phyloP scores from a whole-genome alignment of 2,888 invertebrate species.

The Dendrolimus houi region DNA sequence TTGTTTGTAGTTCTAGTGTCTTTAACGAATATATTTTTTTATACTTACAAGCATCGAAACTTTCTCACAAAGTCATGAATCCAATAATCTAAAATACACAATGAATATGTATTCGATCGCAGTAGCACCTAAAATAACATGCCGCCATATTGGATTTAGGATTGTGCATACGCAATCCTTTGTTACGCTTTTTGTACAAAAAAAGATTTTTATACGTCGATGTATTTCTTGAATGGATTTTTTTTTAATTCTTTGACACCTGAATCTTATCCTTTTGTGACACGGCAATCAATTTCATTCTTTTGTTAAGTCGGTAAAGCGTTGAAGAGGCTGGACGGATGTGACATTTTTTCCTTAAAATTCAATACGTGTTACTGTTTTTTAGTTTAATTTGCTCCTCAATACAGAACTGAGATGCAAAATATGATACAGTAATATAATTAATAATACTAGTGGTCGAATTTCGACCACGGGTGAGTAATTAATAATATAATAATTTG shows the following conservation, averaged over 20 bases:
- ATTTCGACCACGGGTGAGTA: too few species aligned
- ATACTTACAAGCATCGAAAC: too few species aligned
- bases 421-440: too few species aligned
- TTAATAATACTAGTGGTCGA: too few species aligned
- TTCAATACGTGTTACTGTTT: too few species aligned
- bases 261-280: constrained; percentile 54
- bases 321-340: constrained; percentile 12
- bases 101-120: constrained; percentile 37
- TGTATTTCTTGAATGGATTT: constrained; percentile 54
- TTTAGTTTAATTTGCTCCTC: too few species aligned
- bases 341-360: constrained; percentile 16
- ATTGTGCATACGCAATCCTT: constrained; percentile 61
- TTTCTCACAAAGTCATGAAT: background rate
- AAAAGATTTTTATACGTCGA: constrained; percentile 64
- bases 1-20: too few species aligned
- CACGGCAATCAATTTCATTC: constrained; percentile 47
- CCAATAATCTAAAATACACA: constrained; percentile 10
- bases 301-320: constrained; percentile 26
- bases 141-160: constrained; percentile 53
- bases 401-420: too few species aligned
- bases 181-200: constrained; percentile 38
- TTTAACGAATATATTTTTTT: too few species aligned
- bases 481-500: too few species aligned
- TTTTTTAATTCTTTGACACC: constrained; percentile 54
- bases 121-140: constrained; percentile 65